These are phyloP conservation scores for Brachyistius frenatus DNA, from an alignment of 2,113 vertebrate genomes.

Conservation along the genomic window DNA sequence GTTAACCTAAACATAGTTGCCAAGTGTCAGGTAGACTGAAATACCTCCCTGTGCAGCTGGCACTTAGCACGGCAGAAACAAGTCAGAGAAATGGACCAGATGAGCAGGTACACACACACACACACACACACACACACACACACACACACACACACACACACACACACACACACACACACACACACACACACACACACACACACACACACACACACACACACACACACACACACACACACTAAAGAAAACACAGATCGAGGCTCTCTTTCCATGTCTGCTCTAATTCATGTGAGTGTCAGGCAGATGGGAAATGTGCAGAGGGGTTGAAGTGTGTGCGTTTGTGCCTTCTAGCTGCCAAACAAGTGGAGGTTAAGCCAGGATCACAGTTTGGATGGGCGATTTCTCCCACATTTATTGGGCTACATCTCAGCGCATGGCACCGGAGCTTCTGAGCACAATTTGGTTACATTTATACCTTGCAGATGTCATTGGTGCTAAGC, in stretches of 20 bases:
- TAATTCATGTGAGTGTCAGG: constrained; percentile 57
- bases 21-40: constrained; percentile 45
- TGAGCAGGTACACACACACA: constrained; percentile 54
- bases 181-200: constrained; percentile 2
- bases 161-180: constrained; percentile 8
- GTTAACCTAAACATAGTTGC: constrained; percentile 32
- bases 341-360: constrained; percentile 29
- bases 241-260: background rate
- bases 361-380: constrained; percentile 38
- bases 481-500: background rate
- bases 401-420: constrained; percentile 1
- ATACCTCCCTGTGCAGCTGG: constrained; percentile 62
- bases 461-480: background rate
- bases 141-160: background rate
- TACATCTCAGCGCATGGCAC: background rate
- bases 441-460: too few relatives aligned
- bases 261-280: constrained; percentile 58
- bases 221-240: background rate
- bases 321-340: background rate
- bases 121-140: background rate
- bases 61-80: constrained; percentile 63
- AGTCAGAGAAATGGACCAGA: constrained; percentile 56
- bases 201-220: background rate
- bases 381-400: constrained; percentile 26
- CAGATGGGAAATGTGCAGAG: constrained; percentile 50